Conservation (phyloP, 2,113 vertebrate species). For the Dendrocopos noguchii region DNA sequence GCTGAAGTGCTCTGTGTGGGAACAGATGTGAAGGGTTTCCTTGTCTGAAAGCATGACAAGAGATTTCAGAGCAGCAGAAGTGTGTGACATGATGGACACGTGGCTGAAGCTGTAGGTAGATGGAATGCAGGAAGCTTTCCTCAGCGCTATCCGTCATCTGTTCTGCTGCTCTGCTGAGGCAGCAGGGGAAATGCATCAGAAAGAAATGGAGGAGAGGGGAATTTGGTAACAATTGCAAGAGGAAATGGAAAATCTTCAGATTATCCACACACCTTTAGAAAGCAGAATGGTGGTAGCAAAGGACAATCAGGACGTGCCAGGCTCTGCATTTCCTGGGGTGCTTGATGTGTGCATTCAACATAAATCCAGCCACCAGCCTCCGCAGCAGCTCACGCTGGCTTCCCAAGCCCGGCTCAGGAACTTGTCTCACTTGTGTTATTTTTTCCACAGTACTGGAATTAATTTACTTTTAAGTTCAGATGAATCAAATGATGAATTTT, state of each 20-base stretch:
- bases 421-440: conserved; percentile 46
- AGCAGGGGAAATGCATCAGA: background rate
- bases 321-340: background rate
- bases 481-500: conserved; percentile 62
- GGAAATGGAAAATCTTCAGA: conserved; percentile 5
- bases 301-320: background rate
- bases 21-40: background rate
- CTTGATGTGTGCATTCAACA: conserved; percentile 21
- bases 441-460: conserved; percentile 36
- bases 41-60: background rate
- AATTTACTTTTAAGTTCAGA: conserved; percentile 61
- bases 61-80: background rate
- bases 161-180: background rate
- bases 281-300: background rate
- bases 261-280: conserved; percentile 20
- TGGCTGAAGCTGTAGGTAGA: background rate
- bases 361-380: conserved; percentile 22
- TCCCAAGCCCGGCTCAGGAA: conserved; percentile 34
- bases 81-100: background rate
- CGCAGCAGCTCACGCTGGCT: background rate
- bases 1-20: background rate
- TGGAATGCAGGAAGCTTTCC: background rate
- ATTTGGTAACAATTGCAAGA: background rate
- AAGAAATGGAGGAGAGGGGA: background rate
- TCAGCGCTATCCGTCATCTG: background rate